Base-by-base conservation (phyloP, 2,113 vertebrate genomes). In the Pelecanus crispus region DNA sequence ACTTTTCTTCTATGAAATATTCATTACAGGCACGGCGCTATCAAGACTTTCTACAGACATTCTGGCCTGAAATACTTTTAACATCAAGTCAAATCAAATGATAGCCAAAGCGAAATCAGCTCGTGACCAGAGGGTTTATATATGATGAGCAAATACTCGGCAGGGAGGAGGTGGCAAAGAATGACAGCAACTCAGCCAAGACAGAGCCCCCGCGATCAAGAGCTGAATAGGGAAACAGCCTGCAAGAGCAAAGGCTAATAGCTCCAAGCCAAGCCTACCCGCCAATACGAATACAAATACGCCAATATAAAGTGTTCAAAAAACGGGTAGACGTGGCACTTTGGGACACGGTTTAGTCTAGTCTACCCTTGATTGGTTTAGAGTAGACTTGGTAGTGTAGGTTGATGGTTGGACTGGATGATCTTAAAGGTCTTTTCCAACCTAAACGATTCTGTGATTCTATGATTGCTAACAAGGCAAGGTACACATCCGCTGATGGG, bases 401-500 rank as follows among this genome's bases (percentile, higher is more conserved):
- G n/a, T n/a, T n/a, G n/a, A n/a, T n/a, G n/a, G n/a, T n/a, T n/a
- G n/a, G n/a, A n/a, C n/a, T n/a, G n/a, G n/a, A n/a, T n/a, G n/a
- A n/a, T n/a, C n/a, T n/a, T n/a, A n/a, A n/a, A n/a, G n/a, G n/a
- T n/a, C n/a, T n/a, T n/a, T n/a, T n/a, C n/a, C n/a, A n/a, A n/a
- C n/a, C n/a, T n/a, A n/a, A n/a, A n/a, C n/a, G n/a, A n/a, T n/a
- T n/a, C n/a, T n/a, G n/a, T n/a, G n/a, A n/a, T n/a, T n/a, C n/a
- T n/a, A n/a, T n/a, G n/a, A 0, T 3, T 24, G 40, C 59, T 29
- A 21, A 29, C 62, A 29, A 67, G 31, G 32, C 71, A 49, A 24
- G 7, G 4, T 21, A 5, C 32, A 0, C 18, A 24, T 12, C 66
- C 72, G 24, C 56, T 3, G 17, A 20, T 4, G 8, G 0, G 0